phyloP scores from a whole-genome alignment of 2,888 invertebrate species.

The Lithophane leautieri region DNA sequence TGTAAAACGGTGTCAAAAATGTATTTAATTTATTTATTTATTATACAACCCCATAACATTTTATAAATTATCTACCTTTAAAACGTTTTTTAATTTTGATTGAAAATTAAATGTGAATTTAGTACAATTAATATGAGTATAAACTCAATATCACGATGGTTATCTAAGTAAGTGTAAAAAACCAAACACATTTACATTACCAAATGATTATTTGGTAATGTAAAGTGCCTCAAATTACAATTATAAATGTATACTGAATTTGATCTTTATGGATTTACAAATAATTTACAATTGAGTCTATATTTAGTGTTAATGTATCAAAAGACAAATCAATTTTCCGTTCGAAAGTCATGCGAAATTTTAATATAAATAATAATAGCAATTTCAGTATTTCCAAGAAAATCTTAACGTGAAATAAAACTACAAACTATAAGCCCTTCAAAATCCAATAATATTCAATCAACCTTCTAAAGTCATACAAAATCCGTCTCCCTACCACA shows the following conservation, averaged over 20 bases:
- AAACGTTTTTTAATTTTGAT: too few species aligned
- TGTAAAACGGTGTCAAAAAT: neutral
- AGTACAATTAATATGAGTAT: neutral
- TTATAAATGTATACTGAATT: neutral
- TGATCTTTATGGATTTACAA: neutral
- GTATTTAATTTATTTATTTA: too few species aligned
- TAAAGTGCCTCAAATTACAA: neutral
- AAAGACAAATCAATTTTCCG: neutral
- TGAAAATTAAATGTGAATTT: neutral
- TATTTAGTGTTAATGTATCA: neutral
- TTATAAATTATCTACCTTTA: too few species aligned
- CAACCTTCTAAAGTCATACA: constrained; percentile 1
- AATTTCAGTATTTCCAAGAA: neutral
- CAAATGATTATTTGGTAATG: neutral
- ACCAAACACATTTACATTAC: too few species aligned
- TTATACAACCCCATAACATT: too few species aligned
- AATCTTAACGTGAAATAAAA: neutral
- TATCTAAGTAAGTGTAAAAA: neutral
- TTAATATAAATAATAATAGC: too few species aligned
- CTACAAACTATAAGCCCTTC: neutral
- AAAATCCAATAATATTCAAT: neutral
- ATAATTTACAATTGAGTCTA: neutral
- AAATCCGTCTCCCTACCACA: constrained; percentile 76
- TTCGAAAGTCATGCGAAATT: too few species aligned
- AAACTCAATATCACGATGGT: neutral